Evolutionary conservation across 2,113 vertebrate species (phyloP).

Genomic region (Sander vitreus): DNA sequence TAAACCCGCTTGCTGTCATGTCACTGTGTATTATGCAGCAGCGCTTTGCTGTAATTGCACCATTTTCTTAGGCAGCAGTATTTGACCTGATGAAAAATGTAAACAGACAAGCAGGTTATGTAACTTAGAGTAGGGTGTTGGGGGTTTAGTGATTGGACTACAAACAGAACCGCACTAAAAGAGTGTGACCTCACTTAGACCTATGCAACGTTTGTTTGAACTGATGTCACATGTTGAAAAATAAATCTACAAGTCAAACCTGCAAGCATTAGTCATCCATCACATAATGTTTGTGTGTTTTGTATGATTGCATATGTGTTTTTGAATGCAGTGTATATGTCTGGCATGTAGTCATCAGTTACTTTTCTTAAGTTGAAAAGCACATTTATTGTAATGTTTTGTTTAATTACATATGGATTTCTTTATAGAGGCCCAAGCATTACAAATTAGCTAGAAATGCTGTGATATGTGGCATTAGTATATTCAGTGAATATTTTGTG

Average conservation of each 20-base stretch:
- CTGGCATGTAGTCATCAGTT: neutral
- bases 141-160: conserved; percentile 64
- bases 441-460: conserved; percentile 21
- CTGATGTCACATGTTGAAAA: conserved; percentile 43
- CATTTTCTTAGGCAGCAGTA: conserved; percentile 64
- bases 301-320: conserved; percentile 2
- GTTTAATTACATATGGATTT: conserved; percentile 2
- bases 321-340: neutral
- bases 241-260: conserved; percentile 39
- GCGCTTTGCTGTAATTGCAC: conserved; percentile 56
- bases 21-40: conserved; percentile 35
- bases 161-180: conserved; percentile 52
- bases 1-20: neutral
- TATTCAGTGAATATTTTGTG: conserved; percentile 14
- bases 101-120: conserved; percentile 75
- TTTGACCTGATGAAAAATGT: conserved; percentile 78
- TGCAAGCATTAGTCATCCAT: conserved; percentile 33
- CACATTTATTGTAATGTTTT: conserved; percentile 7
- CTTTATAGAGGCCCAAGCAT: neutral
- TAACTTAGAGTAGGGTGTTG: conserved; percentile 67
- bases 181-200: conserved; percentile 55
- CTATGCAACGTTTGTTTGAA: conserved; percentile 50
- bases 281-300: conserved; percentile 37
- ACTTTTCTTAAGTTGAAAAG: conserved; percentile 2
- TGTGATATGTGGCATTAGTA: conserved; percentile 14